A percentile compares a stretch with the other conserved stretches of the same genome.
phyloP scores from a whole-genome alignment of 2,113 vertebrate genomes.

The Pitta sordida region DNA sequence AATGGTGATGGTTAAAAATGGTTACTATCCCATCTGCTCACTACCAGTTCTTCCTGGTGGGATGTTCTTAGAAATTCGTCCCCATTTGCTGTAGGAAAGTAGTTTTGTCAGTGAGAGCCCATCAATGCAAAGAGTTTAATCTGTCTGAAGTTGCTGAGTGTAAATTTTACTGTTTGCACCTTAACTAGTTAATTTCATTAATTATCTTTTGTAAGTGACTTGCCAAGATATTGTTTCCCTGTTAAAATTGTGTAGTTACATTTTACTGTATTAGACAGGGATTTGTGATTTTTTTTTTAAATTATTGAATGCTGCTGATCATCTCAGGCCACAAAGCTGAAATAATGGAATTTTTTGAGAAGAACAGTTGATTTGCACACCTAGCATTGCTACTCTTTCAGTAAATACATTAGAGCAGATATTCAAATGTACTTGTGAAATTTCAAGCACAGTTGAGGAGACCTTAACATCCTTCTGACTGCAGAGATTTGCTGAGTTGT shows the following conservation, averaged over 20 bases:
- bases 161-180: conserved; percentile 13
- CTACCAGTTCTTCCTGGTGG: not conserved
- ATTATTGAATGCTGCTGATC: not conserved
- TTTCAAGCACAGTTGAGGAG: not conserved
- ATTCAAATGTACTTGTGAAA: not conserved
- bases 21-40: not conserved
- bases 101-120: not conserved
- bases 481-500: not conserved
- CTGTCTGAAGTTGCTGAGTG: not conserved
- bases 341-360: not conserved
- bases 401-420: not conserved
- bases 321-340: not conserved
- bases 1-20: not conserved
- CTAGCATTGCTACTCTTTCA: not conserved
- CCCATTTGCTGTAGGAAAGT: not conserved
- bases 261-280: not conserved
- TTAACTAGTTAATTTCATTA: conserved; percentile 22
- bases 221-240: not conserved
- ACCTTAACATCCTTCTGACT: not conserved
- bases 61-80: not conserved
- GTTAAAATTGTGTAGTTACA: not conserved
- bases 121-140: not conserved
- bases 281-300: not conserved
- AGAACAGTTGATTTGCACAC: not conserved
- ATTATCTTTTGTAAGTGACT: not conserved